Base-by-base conservation (phyloP, 30 jellyfish, hydroid and myxozoan species). In the Cassiopea andromeda region DNA sequence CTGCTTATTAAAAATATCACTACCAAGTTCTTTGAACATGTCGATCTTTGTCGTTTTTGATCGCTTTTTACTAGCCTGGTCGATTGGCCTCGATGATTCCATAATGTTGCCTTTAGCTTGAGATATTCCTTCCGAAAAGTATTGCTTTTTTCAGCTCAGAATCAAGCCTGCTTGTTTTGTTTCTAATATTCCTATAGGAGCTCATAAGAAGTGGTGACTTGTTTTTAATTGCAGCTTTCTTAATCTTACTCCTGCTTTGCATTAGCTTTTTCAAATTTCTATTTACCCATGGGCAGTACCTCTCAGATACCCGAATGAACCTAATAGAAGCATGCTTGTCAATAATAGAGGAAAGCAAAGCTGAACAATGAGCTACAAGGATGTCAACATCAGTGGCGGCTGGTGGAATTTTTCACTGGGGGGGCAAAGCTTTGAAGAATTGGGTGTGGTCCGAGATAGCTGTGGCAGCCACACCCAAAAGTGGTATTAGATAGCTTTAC, bases 301-400 rank as follows among this genome's bases (percentile, higher is more conserved):
- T 84, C 78, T 74, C 87, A 16, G 76, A 84, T 1, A 84, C 92
- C 19, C 92, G 86, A 59, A 84, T 70, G 38, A 8, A 7, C 1
- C 5, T 57, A 4, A 84, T 1, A 45, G 86, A 79, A 2, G 86
- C 85, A 84, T 84, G 92, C 50, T 84, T 84, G 2, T 84, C 78
- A 48, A 38, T n/a, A 61, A 69, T 71, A 3, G 6, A 61, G 48
- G 83, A 79, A 79, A 79, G 44, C 10, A 79, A 8, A 48, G 12
- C 46, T 5, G 80, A 7, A 84, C 89, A 81, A 38, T 58, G 5
- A 8, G 38, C 44, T 7, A 45, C 89, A 18, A 81, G 81, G 9
- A 44, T 2, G 44, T 81, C 44, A 12, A 81, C 7, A 81, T 59
- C 61, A 60, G n/a, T n/a, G n/a, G n/a, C n/a, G n/a, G n/a, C n/a